A percentile compares a stretch with the other conserved stretches of the same genome.
These are phyloP conservation scores for Listronotus oregonensis DNA, from an alignment of 1,140 invertebrate species.

Conservation along the genomic window DNA sequence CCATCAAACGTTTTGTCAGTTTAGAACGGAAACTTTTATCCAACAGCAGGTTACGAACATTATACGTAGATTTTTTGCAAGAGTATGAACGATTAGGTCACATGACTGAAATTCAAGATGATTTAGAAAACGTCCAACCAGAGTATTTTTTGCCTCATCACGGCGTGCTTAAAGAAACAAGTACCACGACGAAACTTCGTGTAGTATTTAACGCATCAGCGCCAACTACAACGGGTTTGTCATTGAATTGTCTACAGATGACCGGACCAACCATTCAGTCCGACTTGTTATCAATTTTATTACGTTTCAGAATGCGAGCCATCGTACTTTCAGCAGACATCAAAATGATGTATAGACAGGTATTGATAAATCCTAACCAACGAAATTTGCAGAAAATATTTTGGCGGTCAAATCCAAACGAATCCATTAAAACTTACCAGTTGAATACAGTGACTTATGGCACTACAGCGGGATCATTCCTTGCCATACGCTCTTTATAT, in stretches of 20 bases:
- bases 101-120: slow-evolving; percentile 1
- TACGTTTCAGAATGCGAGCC: slow-evolving; percentile 55
- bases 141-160: slow-evolving; percentile 23
- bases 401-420: slow-evolving; percentile 45
- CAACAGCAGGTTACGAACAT: slow-evolving; percentile 18
- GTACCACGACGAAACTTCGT: slow-evolving; percentile 25
- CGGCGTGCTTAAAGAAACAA: slow-evolving; percentile 11
- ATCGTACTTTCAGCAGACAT: slow-evolving; percentile 8
- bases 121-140: background rate
- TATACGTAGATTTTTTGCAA: slow-evolving; percentile 25
- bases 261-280: slow-evolving; percentile 48
- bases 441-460: slow-evolving; percentile 18
- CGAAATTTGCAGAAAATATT: slow-evolving; percentile 51
- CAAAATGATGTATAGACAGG: too few species aligned
- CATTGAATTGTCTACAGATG: slow-evolving; percentile 46
- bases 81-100: slow-evolving; percentile 29
- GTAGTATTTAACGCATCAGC: slow-evolving; percentile 54
- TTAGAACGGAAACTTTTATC: slow-evolving; percentile 21
- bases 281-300: slow-evolving; percentile 53
- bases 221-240: slow-evolving; percentile 37
- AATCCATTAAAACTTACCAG: slow-evolving; percentile 30
- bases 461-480: slow-evolving; percentile 42
- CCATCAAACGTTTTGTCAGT: slow-evolving; percentile 19
- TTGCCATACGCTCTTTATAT: slow-evolving; percentile 42
- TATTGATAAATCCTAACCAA: slow-evolving; percentile 26